phyloP scores from a whole-genome alignment of 1,140 invertebrate genomes.

The Sycophila sp. region DNA sequence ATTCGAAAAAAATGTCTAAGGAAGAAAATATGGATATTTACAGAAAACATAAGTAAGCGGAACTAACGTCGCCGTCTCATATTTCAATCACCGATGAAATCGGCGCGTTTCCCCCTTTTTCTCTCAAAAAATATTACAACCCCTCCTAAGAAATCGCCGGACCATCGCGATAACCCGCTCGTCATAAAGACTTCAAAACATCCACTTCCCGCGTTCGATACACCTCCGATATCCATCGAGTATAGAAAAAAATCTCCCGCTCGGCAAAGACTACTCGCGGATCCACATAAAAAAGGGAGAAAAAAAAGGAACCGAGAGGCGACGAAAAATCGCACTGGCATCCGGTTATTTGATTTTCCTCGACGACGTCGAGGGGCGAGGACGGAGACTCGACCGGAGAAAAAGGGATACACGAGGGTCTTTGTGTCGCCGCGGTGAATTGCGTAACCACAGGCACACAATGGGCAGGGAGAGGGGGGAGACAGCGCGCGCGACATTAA shows the following conservation, averaged over 20 bases:
- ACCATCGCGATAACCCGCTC: slow-evolving; percentile 19
- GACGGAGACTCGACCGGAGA: not conserved
- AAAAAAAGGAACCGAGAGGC: slow-evolving; percentile 14
- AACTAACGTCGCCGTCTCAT: not conserved
- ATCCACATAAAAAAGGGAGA: not conserved
- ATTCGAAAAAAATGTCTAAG: not conserved
- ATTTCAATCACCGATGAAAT: slow-evolving; percentile 19
- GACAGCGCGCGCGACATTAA: slow-evolving; percentile 48
- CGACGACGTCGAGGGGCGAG: not conserved
- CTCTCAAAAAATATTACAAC: not conserved
- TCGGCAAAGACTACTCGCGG: not conserved
- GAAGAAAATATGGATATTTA: slow-evolving; percentile 14
- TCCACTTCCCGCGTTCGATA: slow-evolving; percentile 27
- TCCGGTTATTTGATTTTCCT: slow-evolving; percentile 47
- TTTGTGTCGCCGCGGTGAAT: slow-evolving; percentile 48
- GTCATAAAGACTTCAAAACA: slow-evolving; percentile 32
- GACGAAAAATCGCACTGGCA: slow-evolving; percentile 33
- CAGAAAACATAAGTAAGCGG: not conserved
- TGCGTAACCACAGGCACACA: slow-evolving; percentile 53
- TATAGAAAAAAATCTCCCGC: not conserved
- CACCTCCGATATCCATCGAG: slow-evolving; percentile 23
- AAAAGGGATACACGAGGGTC: slow-evolving; percentile 24
- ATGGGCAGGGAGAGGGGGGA: slow-evolving; percentile 29
- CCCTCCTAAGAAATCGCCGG: slow-evolving; percentile 12
- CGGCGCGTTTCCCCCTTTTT: not conserved